phyloP scores from a whole-genome alignment of 2,113 vertebrate genomes.

The Xiphophorus maculatus region DNA sequence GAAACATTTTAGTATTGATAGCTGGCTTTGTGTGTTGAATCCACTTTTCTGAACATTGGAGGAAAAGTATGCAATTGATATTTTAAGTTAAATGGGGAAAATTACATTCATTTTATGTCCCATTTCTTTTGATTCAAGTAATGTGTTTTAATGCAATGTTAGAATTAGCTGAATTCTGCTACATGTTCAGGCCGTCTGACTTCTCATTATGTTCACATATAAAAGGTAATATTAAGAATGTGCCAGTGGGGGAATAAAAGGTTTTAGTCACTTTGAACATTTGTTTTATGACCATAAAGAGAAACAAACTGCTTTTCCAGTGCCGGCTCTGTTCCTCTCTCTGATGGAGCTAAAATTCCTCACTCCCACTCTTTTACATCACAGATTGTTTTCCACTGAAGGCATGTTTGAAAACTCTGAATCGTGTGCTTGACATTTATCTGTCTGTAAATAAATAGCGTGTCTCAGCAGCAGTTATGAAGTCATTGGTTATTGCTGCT shows the following conservation, averaged over 20 bases:
- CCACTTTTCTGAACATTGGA: not conserved
- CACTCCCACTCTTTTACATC: slow-evolving; percentile 19
- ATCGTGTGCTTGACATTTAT: slow-evolving; percentile 69
- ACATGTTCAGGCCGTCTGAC: not conserved
- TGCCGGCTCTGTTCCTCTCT: not conserved
- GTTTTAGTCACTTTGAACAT: not conserved
- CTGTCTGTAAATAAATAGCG: slow-evolving; percentile 56
- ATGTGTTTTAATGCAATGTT: no score
- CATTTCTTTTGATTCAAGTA: no score
- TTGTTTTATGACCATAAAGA: not conserved
- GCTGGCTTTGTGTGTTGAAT: not conserved
- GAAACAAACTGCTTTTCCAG: not conserved
- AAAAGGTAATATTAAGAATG: no score
- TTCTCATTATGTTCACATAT: not conserved
- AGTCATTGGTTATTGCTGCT: slow-evolving; percentile 78
- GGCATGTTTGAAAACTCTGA: slow-evolving; percentile 43
- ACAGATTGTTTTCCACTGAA: slow-evolving; percentile 26
- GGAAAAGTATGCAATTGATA: not conserved
- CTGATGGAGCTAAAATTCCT: slow-evolving; percentile 9
- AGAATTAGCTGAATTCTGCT: no score
- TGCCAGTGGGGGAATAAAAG: not conserved
- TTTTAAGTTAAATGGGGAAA: not conserved
- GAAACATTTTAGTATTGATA: no score
- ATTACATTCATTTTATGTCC: no score
- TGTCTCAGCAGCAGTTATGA: slow-evolving; percentile 46